Percentiles rank a stretch among this genome's conserved stretches.
Conservation (phyloP, 2,797 vertebrate genomes). For the Myoxocephalus aenaeus region DNA sequence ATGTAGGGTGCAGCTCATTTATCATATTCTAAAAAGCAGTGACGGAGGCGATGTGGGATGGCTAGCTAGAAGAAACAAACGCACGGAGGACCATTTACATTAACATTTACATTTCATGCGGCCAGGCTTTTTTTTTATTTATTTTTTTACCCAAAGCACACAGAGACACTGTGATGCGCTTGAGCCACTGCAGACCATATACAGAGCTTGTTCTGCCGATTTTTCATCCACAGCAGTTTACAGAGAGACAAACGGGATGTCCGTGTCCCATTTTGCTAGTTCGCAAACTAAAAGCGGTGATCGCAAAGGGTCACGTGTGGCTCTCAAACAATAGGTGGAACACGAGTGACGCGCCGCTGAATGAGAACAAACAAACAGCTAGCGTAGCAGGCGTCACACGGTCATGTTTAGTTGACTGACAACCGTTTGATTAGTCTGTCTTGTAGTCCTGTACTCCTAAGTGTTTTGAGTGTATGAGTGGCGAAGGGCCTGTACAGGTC, state of each 20-base stretch:
- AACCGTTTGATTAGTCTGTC: constrained; percentile 26
- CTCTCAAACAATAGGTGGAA: background rate
- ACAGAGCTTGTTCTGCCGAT: background rate
- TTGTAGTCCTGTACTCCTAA: constrained; percentile 16
- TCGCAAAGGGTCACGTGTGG: background rate
- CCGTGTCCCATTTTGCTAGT: background rate
- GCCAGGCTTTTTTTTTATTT: constrained; percentile 10
- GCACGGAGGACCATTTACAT: constrained; percentile 43
- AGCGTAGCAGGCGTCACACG: background rate
- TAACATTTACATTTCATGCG: constrained; percentile 53
- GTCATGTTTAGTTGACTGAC: constrained; percentile 6
- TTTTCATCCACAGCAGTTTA: constrained; percentile 1
- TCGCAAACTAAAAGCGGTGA: background rate
- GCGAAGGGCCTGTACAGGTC: constrained; percentile 37
- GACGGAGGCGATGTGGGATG: constrained; percentile 24
- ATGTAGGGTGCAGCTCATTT: constrained; percentile 51
- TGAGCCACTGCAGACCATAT: background rate
- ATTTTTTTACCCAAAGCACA: constrained; percentile 14
- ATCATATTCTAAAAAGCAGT: constrained; percentile 64
- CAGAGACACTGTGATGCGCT: constrained; percentile 2
- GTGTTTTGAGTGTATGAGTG: constrained; percentile 28
- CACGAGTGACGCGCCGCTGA: background rate
- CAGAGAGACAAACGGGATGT: background rate
- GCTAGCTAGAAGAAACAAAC: constrained; percentile 18
- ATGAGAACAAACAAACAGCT: background rate